A percentile compares a stretch with the other conserved stretches of the same genome.
phyloP scores from a whole-genome alignment of 35 echinoderm and acorn worm species.

The Anneissia japonica region DNA sequence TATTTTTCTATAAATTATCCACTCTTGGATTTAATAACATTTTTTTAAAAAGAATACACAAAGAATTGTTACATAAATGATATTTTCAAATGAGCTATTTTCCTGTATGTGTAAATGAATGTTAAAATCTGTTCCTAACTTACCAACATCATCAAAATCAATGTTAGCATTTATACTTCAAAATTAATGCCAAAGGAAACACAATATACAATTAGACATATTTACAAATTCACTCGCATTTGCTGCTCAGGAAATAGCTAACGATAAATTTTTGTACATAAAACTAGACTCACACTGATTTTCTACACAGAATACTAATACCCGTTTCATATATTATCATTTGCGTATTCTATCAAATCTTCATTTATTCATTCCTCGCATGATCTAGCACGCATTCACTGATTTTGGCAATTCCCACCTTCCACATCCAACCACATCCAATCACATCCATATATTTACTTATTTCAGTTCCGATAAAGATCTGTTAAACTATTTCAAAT shows the following conservation, averaged over 20 bases:
- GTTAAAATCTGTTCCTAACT: no score
- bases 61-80: background rate
- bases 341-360: background rate
- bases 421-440: no score
- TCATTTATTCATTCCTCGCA: no score
- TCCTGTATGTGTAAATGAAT: background rate
- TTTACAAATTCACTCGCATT: background rate
- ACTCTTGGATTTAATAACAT: background rate
- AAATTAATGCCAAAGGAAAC: background rate
- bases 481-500: no score
- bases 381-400: no score
- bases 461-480: background rate
- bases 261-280: background rate
- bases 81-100: background rate
- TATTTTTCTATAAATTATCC: background rate
- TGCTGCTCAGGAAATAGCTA: background rate
- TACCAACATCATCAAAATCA: no score
- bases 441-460: background rate
- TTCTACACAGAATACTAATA: background rate
- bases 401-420: no score
- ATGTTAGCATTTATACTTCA: no score
- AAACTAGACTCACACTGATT: background rate
- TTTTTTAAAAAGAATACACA: background rate
- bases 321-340: background rate
- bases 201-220: background rate